Evolutionary conservation across 2,888 invertebrate species (phyloP).

Genomic region (Thymelicus lineola): DNA sequence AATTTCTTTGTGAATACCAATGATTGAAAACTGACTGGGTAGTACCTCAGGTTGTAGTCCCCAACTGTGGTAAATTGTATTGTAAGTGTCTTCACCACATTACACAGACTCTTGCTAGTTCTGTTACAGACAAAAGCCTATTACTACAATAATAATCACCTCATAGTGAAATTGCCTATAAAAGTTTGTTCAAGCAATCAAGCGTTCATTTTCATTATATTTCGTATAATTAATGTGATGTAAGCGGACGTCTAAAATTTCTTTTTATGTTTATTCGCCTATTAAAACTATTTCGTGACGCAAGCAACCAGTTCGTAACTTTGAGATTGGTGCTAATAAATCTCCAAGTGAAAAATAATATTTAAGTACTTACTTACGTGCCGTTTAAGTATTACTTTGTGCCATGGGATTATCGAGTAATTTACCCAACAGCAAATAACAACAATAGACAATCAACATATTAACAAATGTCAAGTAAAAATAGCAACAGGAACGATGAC

Average conservation of each 20-base stretch:
- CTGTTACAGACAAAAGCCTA: background rate
- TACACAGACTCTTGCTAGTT: too few species aligned
- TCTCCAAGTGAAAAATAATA: background rate
- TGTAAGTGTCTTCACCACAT: too few species aligned
- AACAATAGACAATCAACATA: too few species aligned
- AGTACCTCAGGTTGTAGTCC: too few species aligned
- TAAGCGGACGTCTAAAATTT: background rate
- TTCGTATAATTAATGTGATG: slow-evolving; percentile 5
- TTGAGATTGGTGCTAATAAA: background rate
- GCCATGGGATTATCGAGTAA: too few species aligned
- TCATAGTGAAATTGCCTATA: background rate
- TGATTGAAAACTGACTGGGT: too few species aligned
- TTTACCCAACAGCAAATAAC: too few species aligned
- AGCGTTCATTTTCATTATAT: slow-evolving; percentile 6
- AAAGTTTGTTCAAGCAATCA: slow-evolving; percentile 1
- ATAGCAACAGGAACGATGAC: too few species aligned
- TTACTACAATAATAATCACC: slow-evolving; percentile 1
- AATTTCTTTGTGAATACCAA: too few species aligned
- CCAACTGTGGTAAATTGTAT: too few species aligned
- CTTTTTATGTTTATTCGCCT: slow-evolving; percentile 1
- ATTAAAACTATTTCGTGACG: background rate
- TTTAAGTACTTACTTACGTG: background rate
- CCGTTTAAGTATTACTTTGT: background rate
- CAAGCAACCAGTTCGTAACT: background rate
- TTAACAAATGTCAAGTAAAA: too few species aligned